Evolutionary conservation across 1,140 invertebrate species (phyloP).

Genomic region (Panulirus ornatus): DNA sequence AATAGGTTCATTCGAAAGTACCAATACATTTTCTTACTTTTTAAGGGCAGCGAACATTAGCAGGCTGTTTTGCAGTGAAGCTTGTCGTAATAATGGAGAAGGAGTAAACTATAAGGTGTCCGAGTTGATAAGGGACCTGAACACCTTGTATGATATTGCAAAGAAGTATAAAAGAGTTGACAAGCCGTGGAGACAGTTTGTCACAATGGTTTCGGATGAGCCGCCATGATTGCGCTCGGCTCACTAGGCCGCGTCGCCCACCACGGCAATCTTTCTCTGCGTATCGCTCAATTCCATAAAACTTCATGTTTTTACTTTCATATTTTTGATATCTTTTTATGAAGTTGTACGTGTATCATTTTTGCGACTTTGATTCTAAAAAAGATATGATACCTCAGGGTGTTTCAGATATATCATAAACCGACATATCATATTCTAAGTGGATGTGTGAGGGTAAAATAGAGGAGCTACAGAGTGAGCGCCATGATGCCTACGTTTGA

Average conservation of each 20-base stretch:
- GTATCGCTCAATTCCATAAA: constrained; percentile 42
- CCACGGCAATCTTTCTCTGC: constrained; percentile 23
- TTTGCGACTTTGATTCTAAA: no score
- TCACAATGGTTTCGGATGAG: constrained; percentile 73
- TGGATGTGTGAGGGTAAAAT: background rate
- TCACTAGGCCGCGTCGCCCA: constrained; percentile 59
- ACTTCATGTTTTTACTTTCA: background rate
- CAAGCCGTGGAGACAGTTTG: constrained; percentile 70
- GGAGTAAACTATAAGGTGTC: background rate
- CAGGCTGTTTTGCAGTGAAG: background rate
- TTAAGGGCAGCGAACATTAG: constrained; percentile 33
- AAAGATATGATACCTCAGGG: no score
- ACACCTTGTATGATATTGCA: background rate
- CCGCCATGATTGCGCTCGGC: constrained; percentile 72
- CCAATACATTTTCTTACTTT: constrained; percentile 71
- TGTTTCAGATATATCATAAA: no score
- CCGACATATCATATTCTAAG: no score
- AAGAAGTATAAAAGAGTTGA: constrained; percentile 50
- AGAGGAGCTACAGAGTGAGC: constrained; percentile 12
- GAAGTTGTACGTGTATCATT: no score
- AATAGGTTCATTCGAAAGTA: constrained; percentile 75
- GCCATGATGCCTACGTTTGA: constrained; percentile 58
- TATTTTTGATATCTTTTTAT: background rate
- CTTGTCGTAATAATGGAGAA: background rate
- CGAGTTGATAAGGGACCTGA: background rate